Evolutionary conservation across 1,140 invertebrate genomes (phyloP).

Genomic region (Diabrotica virgifera): DNA sequence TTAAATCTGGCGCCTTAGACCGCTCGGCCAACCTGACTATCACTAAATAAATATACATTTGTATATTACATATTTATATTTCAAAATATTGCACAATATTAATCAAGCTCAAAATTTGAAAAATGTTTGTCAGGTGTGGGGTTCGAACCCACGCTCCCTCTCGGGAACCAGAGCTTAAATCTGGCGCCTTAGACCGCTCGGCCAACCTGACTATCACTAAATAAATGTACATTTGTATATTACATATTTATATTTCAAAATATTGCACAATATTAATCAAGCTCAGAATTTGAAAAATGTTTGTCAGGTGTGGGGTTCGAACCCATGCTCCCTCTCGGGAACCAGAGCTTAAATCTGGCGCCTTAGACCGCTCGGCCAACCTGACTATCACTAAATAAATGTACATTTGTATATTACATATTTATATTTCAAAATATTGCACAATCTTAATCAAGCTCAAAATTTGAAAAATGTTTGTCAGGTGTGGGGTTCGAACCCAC

Average conservation of each 20-base stretch:
- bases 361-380: conserved; percentile 61
- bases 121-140: conserved; percentile 60
- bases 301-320: conserved; percentile 59
- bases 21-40: conserved; percentile 58
- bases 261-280: too few species aligned
- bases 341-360: conserved; percentile 61
- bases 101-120: too few species aligned
- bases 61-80: too few species aligned
- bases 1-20: conserved; percentile 61
- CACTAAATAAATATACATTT: too few species aligned
- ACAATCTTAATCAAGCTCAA: too few species aligned
- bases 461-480: too few species aligned
- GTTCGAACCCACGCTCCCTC: conserved; percentile 59
- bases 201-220: conserved; percentile 44
- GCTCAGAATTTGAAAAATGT: background rate
- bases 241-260: too few species aligned
- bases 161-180: conserved; percentile 59
- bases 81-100: too few species aligned
- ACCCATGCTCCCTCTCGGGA: conserved; percentile 58
- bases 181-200: conserved; percentile 60
- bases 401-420: too few species aligned
- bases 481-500: conserved; percentile 30
- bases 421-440: too few species aligned
- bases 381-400: conserved; percentile 35
- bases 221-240: too few species aligned